A percentile compares a stretch with the other conserved stretches of the same genome.
These are phyloP conservation scores for Xenopus petersii DNA, from an alignment of 2,797 vertebrate genomes.

Conservation along the genomic window DNA sequence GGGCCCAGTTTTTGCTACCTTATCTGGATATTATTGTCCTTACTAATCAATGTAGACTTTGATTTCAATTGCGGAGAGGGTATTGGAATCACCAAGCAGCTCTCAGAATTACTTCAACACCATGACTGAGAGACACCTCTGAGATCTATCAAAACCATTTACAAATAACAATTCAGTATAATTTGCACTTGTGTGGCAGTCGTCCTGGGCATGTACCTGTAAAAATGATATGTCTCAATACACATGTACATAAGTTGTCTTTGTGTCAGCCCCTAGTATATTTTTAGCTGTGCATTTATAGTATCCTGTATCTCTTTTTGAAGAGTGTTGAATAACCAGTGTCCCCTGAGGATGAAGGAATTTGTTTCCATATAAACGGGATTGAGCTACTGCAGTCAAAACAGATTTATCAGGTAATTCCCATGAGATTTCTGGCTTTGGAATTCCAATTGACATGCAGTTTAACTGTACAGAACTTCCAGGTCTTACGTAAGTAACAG, in stretches of 20 bases:
- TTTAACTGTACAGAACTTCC: slow-evolving; percentile 81
- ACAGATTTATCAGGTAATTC: slow-evolving; percentile 81
- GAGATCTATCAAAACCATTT: not conserved
- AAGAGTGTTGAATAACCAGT: slow-evolving; percentile 81
- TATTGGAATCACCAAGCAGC: not conserved
- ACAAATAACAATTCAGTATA: slow-evolving; percentile 53
- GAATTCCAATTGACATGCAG: slow-evolving; percentile 78
- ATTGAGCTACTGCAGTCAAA: slow-evolving; percentile 71
- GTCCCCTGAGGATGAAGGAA: slow-evolving; percentile 87
- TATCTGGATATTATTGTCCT: not conserved
- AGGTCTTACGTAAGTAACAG: slow-evolving; percentile 74
- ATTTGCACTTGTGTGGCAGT: slow-evolving; percentile 59
- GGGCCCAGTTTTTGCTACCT: not conserved
- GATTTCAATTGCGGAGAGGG: not conserved
- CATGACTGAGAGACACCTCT: not conserved
- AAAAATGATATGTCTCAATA: slow-evolving; percentile 62
- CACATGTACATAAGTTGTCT: slow-evolving; percentile 81
- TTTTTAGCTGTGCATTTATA: slow-evolving; percentile 90
- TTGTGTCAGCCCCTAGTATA: slow-evolving; percentile 79
- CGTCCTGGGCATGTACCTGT: slow-evolving; percentile 51
- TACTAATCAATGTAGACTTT: slow-evolving; percentile 8
- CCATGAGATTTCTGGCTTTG: slow-evolving; percentile 82
- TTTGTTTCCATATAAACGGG: slow-evolving; percentile 82
- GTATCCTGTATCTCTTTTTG: slow-evolving; percentile 74
- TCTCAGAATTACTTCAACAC: not conserved